Base-by-base conservation (phyloP, 1,140 invertebrate genomes). In the Hestina assimilis region DNA sequence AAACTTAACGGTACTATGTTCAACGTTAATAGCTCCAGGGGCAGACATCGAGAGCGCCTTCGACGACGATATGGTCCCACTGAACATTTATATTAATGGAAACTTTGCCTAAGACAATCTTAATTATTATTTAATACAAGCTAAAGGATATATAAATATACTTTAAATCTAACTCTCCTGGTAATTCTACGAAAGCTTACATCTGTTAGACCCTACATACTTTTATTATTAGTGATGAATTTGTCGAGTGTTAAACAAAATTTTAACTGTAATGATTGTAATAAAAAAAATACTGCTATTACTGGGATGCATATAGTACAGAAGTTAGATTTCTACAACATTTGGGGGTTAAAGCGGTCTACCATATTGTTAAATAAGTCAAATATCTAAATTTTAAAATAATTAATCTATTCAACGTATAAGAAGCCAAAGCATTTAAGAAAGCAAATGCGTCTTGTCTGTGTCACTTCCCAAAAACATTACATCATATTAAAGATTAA, bases 11-110 rank as follows among this genome's bases (percentile, higher is more conserved):
- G 92, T 92, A 0, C 90, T 88, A 66, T 92, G 91, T 38, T 96
- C 95, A n/a, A 94, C 88, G 76, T 96, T 96, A 60, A 96, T 96
- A 17, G 94, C 94, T 55, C 94, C 94, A 0, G 96, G 95, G 1
- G 95, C 95, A 0, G 95, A 96, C 84, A 93, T 92, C 63, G 95
- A 96, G 63, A 96, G 89, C 0, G 92, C 90, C 75, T 92, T 92
- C 1, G 92, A 93, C 1, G 92, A 90, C 64, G 94, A 92, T 71
- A 96, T 89, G 40, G 78, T 87, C 28, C 64, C 78, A 47, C 80
- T 83, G 43, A 7, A 50, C 31, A 57, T 28, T 31, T 17, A 14
- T 38, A 29, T 51, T 48, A 48, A 19, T 8, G 6, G 14, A 51
- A 51, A 20, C n/a, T 2, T 26, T 19, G 15, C 2, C 21, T 45